A percentile compares a stretch with the other conserved stretches of the same genome.
Conservation (phyloP, 2,797 vertebrate species). For the Poeciliopsis gracilis region DNA sequence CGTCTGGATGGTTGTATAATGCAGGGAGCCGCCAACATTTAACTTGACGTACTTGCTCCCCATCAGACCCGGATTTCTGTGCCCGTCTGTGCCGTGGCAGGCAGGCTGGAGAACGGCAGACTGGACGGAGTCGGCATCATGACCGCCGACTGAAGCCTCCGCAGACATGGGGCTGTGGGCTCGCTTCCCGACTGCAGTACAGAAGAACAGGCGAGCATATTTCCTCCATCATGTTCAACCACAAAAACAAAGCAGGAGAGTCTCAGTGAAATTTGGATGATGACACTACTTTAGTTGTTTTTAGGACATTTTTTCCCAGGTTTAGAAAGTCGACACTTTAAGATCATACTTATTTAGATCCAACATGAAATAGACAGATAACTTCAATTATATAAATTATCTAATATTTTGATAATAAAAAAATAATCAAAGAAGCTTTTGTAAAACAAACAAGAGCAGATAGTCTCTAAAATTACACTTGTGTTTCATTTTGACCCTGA, state of each 20-base stretch:
- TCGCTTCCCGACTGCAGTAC: conserved; percentile 53
- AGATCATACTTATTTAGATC: not conserved
- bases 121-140: conserved; percentile 71
- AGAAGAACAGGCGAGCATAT: conserved; percentile 16
- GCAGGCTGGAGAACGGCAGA: conserved; percentile 57
- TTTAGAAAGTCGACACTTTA: not conserved
- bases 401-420: not conserved
- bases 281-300: not conserved
- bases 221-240: not conserved
- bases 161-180: conserved; percentile 82
- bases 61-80: conserved; percentile 67
- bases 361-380: not conserved
- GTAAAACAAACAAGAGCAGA: not conserved
- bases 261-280: not conserved
- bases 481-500: not conserved
- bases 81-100: conserved; percentile 67
- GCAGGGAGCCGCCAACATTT: conserved; percentile 89
- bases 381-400: not conserved
- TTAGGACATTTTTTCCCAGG: not conserved
- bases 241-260: not conserved
- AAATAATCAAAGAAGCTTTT: not conserved
- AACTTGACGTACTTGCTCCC: conserved; percentile 91
- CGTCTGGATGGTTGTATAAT: conserved; percentile 91
- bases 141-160: conserved; percentile 80
- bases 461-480: not conserved